These are phyloP conservation scores for Ceyx erithaca DNA, from an alignment of 2,797 vertebrate genomes.

Conservation along the genomic window DNA sequence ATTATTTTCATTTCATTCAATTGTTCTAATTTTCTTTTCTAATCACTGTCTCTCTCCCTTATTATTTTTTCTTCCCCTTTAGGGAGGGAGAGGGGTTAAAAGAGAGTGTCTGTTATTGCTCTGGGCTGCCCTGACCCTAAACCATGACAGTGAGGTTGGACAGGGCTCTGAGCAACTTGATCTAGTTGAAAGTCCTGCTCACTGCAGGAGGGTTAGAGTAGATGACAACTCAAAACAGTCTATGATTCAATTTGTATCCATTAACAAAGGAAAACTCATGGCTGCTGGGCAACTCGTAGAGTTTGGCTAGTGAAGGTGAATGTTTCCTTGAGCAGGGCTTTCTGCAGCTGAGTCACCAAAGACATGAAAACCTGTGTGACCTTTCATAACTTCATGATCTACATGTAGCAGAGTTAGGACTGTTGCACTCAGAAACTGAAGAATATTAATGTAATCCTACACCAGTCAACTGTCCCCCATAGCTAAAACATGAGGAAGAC, in stretches of 20 bases:
- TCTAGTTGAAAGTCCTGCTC: background rate
- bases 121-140: too few relatives aligned
- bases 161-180: background rate
- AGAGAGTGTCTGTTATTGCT: too few relatives aligned
- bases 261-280: background rate
- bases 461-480: accelerated
- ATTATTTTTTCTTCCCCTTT: too few relatives aligned
- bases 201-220: background rate
- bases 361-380: background rate
- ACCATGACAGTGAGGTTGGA: too few relatives aligned
- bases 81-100: too few relatives aligned
- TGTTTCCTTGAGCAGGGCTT: accelerated
- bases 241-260: background rate
- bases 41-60: too few relatives aligned
- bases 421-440: background rate
- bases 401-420: background rate
- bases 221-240: background rate
- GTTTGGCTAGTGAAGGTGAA: background rate
- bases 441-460: background rate
- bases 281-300: background rate
- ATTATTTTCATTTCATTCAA: too few relatives aligned
- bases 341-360: background rate
- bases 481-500: background rate
- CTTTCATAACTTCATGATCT: background rate
- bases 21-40: too few relatives aligned